Evolutionary conservation across 2,113 vertebrate genomes (phyloP).

Genomic region (Bettongia penicillata): DNA sequence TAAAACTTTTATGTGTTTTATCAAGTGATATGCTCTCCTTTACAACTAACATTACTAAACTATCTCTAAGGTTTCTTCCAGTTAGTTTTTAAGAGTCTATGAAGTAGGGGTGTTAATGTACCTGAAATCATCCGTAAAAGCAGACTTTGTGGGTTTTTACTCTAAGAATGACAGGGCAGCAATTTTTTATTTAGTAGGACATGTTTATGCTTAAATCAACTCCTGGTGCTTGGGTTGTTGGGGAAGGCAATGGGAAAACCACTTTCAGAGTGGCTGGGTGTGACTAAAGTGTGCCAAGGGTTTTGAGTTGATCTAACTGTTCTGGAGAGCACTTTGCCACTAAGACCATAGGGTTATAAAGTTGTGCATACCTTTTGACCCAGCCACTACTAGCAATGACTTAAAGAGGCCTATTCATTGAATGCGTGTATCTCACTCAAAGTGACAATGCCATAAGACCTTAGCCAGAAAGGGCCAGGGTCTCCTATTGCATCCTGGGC

Average conservation of each 20-base stretch:
- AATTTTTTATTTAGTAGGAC: neutral
- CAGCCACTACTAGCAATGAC: no score
- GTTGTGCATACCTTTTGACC: neutral
- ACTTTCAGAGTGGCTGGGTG: neutral
- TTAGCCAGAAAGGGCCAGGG: no score
- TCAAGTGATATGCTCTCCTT: neutral
- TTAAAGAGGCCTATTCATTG: no score
- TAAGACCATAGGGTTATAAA: neutral
- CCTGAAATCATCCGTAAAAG: neutral
- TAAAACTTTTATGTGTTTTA: fast-evolving
- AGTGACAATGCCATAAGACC: no score
- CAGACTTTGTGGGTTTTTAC: neutral
- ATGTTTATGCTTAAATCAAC: neutral
- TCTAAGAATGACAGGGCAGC: neutral
- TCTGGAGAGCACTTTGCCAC: neutral
- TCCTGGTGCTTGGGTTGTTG: neutral
- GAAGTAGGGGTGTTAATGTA: neutral
- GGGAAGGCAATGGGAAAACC: neutral
- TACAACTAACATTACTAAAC: neutral
- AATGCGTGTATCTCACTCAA: no score
- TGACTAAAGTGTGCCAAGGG: neutral
- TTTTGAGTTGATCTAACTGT: neutral
- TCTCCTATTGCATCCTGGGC: no score
- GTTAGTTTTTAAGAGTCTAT: neutral
- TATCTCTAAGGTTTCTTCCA: constrained; percentile 1